phyloP scores from a whole-genome alignment of 2,888 invertebrate genomes.

The Amorpha juglandis region DNA sequence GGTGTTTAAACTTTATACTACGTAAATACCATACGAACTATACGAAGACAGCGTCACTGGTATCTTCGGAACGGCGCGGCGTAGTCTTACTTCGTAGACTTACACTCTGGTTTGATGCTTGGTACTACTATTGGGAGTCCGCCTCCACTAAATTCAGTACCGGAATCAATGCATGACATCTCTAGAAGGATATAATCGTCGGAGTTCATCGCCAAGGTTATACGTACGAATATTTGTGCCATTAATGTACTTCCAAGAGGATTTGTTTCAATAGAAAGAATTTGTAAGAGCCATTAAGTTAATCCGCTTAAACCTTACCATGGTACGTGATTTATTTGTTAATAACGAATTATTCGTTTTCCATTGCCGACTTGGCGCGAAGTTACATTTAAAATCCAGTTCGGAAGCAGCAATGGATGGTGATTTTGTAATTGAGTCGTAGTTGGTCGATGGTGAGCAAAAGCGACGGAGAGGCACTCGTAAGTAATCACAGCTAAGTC shows the following conservation, averaged over 20 bases:
- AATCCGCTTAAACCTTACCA: slow-evolving; percentile 52
- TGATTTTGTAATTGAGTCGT: neutral
- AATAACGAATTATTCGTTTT: neutral
- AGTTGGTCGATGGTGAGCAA: neutral
- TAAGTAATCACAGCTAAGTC: slow-evolving; percentile 69
- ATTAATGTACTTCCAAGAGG: slow-evolving; percentile 40
- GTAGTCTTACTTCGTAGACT: too few species aligned
- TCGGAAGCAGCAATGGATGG: neutral
- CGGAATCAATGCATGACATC: neutral
- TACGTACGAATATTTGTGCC: slow-evolving; percentile 21
- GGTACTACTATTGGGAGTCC: too few species aligned
- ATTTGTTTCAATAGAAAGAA: slow-evolving; percentile 72
- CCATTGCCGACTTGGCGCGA: neutral
- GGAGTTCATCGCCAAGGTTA: slow-evolving; percentile 7
- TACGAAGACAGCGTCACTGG: too few species aligned
- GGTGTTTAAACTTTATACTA: too few species aligned
- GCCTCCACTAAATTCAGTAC: neutral
- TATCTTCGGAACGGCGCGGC: too few species aligned
- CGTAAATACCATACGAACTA: too few species aligned
- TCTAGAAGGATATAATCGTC: slow-evolving; percentile 7
- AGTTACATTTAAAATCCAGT: neutral
- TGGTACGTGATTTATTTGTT: neutral
- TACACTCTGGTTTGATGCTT: too few species aligned
- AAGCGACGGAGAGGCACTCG: slow-evolving; percentile 38
- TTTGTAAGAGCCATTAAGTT: slow-evolving; percentile 72